Base-by-base conservation (phyloP, 1,140 invertebrate genomes). In the Chironomus striatipennis region DNA sequence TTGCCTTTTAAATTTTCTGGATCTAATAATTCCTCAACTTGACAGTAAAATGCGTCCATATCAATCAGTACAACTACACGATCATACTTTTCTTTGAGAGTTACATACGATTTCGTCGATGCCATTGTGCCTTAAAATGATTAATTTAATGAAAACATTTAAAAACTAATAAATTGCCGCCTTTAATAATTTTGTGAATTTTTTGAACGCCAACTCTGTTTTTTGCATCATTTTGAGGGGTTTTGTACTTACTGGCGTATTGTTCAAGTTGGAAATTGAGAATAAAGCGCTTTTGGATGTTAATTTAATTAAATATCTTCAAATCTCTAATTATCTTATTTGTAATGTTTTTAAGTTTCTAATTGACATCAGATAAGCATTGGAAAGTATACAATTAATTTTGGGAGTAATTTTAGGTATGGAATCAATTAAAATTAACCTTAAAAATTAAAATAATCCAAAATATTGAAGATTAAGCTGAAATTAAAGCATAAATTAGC, bases 41-140 rank as follows among this genome's bases (percentile, higher is more conserved):
- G 93, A 79, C 96, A 97, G 83, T 96, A 98, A 83, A 98, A 98
- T 85, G 97, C 98, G 82, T 99, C 97, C 96, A 99, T 98, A 80
- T 99, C 97, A 74, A 99, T 90, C 72, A 99, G 85, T 7, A 92
- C 88, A 18, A 99, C 85, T 43, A 97, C 88, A 79, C 95, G 83
- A 75, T 86, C 83, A 73, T 80, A 82, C 73, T 81, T 82, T 65
- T 77, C 80, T 43, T 78, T 75, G 75, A 80, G 78, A 70, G 77
- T 75, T 20, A 82, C 75, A 17, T 42, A 17, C 70, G 70, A 77
- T 77, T 77, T 81, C 9, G 20, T 74, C 2, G 73, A 43, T 4
- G 74, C 57, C 74, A 74, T 74, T 15, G 20, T 20, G n/a, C 20
- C 5, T 20, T 70, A 70, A 70, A 20, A 0, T 70, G 5, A 18